A percentile compares a stretch with the other conserved stretches of the same genome.
Evolutionary conservation across 2,113 vertebrate species (phyloP).

Genomic region (Hippocampus comes): DNA sequence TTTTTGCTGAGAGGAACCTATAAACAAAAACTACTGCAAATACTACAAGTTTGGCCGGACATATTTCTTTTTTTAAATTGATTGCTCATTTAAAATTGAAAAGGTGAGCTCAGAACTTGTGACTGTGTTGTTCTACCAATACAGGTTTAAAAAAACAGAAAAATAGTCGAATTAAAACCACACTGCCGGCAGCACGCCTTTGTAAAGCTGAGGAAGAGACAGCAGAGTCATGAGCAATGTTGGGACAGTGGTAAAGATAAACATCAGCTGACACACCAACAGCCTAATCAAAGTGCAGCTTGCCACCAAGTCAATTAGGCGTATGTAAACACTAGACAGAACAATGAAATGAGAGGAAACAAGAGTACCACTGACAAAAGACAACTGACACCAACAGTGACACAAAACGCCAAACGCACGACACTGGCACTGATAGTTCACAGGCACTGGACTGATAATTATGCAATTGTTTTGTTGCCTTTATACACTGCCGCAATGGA

Average conservation of each 20-base stretch:
- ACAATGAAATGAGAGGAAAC: conserved; percentile 32
- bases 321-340: conserved; percentile 46
- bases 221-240: conserved; percentile 18
- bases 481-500: too few species aligned
- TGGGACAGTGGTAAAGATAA: conserved; percentile 39
- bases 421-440: too few species aligned
- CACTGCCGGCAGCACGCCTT: background rate
- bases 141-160: background rate
- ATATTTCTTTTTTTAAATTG: too few species aligned
- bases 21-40: too few species aligned
- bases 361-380: too few species aligned
- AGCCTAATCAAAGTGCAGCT: conserved; percentile 48
- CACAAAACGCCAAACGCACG: too few species aligned
- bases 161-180: conserved; percentile 3
- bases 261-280: conserved; percentile 47
- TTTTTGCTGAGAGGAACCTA: too few species aligned
- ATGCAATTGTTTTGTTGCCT: too few species aligned
- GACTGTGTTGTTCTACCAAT: background rate
- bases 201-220: background rate
- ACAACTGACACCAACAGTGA: too few species aligned
- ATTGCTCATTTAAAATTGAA: too few species aligned
- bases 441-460: too few species aligned
- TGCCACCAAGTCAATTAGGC: conserved; percentile 46
- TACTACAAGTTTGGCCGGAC: too few species aligned
- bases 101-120: background rate